Base-by-base conservation (phyloP, 2,797 vertebrate genomes). In the Pipistrellus kuhlii region DNA sequence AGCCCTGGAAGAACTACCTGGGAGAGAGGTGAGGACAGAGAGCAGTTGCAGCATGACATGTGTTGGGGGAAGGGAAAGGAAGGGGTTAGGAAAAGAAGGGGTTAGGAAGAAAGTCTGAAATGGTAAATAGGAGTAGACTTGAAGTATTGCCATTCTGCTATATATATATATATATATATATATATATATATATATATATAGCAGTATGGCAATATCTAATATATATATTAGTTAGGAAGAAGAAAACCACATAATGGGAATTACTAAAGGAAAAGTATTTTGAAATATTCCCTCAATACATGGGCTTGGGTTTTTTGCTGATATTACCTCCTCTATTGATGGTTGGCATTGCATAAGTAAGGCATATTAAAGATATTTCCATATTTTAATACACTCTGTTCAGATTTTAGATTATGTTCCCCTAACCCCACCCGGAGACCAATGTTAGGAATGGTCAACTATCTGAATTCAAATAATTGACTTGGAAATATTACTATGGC, bases 181-280 rank as follows among this genome's bases (percentile, higher is more conserved):
- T n/a, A n/a, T n/a, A n/a, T n/a, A n/a, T n/a, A n/a, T n/a, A n/a
- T n/a, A n/a, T 71, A 30, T 41, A 41, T 41, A 41, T 41, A 41
- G 38, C 38, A 41, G 38, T 41, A 41, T 41, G 38, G 38, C 38
- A 7, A 41, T 41, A 41, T 6, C 38, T 41, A 41, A 41, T 41
- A 41, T 41, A 5, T 51, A 51, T 51, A 83, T 32, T 53, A 53
- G 44, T 48, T 78, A 84, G n/a, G 27, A 68, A 73, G 46, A 66
- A 80, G 32, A 41, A 25, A 85, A 78, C 5, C 27, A 69, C 8
- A 92, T 66, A 82, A 73, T 93, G 35, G 21, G 83, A 78, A 88
- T 68, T 38, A 13, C 59, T 88, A 11, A 90, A 80, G 72, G 32
- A 87, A 46, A 86, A 59, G 12, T 21, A 75, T 85, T 93, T 84